Evolutionary conservation across 2,888 invertebrate species (phyloP), one percentile per base, ranked within the genome.

Genomic region (Cheiracanthium punctorium): DNA sequence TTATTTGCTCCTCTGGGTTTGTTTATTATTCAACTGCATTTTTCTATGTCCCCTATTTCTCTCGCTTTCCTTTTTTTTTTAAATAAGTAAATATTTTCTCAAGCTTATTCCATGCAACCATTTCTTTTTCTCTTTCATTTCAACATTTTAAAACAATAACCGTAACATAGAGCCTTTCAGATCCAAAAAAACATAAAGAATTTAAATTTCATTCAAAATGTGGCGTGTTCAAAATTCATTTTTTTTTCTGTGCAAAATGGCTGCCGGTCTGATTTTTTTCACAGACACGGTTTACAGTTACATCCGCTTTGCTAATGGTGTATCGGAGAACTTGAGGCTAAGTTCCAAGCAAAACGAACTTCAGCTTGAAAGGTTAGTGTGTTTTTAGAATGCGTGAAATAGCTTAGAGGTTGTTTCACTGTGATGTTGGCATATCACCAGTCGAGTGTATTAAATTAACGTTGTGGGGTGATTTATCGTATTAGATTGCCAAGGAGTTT

Each of bases 381-480:
- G 82, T 84, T 84, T 84, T 84, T 84, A 84, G 82, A 84, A 43
- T 82, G 71, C 28, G 43, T 76, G 75, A 71, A 82, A 82, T 76
- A 64, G 70, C 58, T 70, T 43, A 41, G 65, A 52, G 81, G 52
- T 71, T 64, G 64, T 80, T 80, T 70, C 77, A 69, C 32, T 52
- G 37, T 32, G 30, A n/a, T 24, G 64, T 77, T 84, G 82, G 82
- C 82, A 67, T 17, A 30, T 17, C n/a, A 65, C 82, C 82, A 84
- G 71, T 32, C 58, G 12, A 24, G 24, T 24, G 58, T 5, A 24
- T 58, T 58, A 58, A 58, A 17, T 24, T 58, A 58, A 24, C 24
- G 20, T 58, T 24, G 1, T 58, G n/a, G n/a, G n/a, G n/a, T n/a
- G n/a, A 20, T 24, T 24, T 24, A 58, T 58, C 20, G 2, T 58